Percentiles rank a stretch among this genome's conserved stretches.
Conservation (phyloP, 2,797 vertebrate genomes). For the Garrulus glandarius region DNA sequence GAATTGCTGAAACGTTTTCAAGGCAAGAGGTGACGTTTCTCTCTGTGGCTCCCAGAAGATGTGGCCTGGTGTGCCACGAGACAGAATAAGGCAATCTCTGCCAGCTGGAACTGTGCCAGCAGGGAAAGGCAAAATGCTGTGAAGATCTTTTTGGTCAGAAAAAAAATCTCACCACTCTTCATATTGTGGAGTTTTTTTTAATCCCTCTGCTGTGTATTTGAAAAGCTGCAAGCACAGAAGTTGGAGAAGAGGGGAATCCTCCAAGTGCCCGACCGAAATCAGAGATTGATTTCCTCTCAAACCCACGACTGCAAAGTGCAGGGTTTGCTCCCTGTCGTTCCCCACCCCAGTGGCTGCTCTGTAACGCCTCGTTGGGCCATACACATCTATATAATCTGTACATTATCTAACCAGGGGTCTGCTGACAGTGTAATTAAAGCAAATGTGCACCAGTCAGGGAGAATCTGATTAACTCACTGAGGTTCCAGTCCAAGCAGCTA, state of each 20-base stretch:
- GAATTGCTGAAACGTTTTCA: conserved; percentile 19
- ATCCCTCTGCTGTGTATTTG: background rate
- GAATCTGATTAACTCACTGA: conserved; percentile 13
- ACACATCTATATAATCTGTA: background rate
- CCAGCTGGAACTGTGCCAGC: background rate
- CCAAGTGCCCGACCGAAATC: background rate
- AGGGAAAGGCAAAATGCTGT: background rate
- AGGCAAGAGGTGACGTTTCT: background rate
- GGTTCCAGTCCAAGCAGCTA: background rate
- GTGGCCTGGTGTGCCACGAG: background rate
- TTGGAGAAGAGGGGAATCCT: background rate
- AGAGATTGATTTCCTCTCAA: background rate
- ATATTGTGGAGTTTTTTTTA: background rate
- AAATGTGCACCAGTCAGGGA: background rate
- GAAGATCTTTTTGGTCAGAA: background rate
- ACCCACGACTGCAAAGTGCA: background rate
- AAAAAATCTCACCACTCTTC: background rate
- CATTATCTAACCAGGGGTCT: background rate
- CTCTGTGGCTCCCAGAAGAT: background rate
- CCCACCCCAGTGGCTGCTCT: background rate
- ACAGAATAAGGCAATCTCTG: background rate
- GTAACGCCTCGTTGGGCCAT: background rate
- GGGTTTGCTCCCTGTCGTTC: background rate
- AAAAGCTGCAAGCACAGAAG: background rate
- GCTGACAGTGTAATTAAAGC: conserved; percentile 5